Evolutionary conservation across 2,888 invertebrate species (phyloP).

Genomic region (Eucriotettix oculatus): DNA sequence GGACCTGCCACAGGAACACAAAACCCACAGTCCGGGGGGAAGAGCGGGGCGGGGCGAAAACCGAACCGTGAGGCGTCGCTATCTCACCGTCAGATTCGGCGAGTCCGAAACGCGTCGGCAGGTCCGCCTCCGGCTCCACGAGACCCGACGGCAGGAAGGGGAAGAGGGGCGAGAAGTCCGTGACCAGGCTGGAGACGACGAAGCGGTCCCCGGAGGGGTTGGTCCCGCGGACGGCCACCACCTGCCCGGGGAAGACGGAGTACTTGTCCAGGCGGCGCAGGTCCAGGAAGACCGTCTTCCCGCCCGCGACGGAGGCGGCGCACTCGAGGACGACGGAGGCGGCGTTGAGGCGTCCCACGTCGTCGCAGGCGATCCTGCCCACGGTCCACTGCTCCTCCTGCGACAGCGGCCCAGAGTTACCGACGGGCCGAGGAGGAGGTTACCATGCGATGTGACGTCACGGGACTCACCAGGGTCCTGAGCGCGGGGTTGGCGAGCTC

Average conservation of each 20-base stretch:
- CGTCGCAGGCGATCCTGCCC: slow-evolving; percentile 61
- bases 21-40: no score
- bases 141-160: no score
- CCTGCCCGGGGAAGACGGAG: slow-evolving; percentile 64
- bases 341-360: slow-evolving; percentile 50
- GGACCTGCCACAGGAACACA: slow-evolving; percentile 24
- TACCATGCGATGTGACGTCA: no score
- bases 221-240: slow-evolving; percentile 54
- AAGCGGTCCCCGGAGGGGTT: slow-evolving; percentile 27
- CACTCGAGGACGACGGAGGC: slow-evolving; percentile 56
- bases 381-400: slow-evolving; percentile 33
- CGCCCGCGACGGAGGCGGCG: slow-evolving; percentile 16
- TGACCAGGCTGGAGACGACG: no score
- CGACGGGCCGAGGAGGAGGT: no score
- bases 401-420: no score
- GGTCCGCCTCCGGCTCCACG: no score
- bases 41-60: not conserved
- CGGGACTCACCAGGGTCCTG: no score
- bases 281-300: slow-evolving; percentile 28
- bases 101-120: no score
- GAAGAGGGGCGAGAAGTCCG: no score
- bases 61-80: no score
- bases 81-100: not conserved
- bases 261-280: slow-evolving; percentile 36
- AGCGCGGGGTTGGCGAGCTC: no score